Conservation (phyloP, 2,888 invertebrate genomes). For the Ectropis crepuscularia region DNA sequence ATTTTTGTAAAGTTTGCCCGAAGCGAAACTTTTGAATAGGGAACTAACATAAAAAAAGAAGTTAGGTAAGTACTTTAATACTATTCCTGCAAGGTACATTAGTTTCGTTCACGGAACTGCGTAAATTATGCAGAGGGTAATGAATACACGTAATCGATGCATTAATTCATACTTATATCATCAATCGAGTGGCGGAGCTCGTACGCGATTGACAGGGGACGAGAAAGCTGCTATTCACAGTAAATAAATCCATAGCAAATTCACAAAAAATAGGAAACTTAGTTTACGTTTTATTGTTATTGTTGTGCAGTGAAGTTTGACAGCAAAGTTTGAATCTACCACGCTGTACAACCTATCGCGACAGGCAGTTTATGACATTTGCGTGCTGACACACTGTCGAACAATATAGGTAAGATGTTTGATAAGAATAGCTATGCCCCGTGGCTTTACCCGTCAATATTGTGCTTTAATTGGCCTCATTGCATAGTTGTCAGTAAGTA, state of each 20-base stretch:
- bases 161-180: conserved; percentile 54
- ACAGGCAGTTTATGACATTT: neutral
- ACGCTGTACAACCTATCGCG: neutral
- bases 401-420: too few species aligned
- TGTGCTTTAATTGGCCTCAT: too few species aligned
- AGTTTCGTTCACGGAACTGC: conserved; percentile 29
- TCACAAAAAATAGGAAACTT: too few species aligned
- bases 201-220: conserved; percentile 40
- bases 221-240: conserved; percentile 58
- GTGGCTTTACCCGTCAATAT: too few species aligned
- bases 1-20: too few species aligned
- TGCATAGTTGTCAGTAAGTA: too few species aligned
- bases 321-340: neutral
- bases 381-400: neutral
- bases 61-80: neutral
- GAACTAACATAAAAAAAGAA: too few species aligned
- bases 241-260: neutral
- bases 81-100: conserved; percentile 4
- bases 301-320: conserved; percentile 9
- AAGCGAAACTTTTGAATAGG: too few species aligned
- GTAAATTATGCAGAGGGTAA: conserved; percentile 35
- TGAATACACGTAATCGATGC: conserved; percentile 50
- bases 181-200: conserved; percentile 44
- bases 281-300: neutral
- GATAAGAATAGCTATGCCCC: too few species aligned